Conservation (phyloP, 2,888 invertebrate genomes). For the Stenodema calcarata region DNA sequence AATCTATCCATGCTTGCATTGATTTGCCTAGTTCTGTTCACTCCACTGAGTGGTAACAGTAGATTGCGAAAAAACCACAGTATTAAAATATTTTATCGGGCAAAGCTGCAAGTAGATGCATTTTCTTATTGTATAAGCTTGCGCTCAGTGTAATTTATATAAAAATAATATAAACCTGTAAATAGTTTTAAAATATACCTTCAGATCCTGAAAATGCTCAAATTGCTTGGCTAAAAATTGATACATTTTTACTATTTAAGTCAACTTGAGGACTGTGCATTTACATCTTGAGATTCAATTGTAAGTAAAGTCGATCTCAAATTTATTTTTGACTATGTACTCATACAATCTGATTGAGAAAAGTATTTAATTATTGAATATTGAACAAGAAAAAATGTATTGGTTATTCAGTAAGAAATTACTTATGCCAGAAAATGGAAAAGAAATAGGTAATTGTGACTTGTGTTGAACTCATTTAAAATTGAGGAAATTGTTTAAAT, state of each 20-base stretch:
- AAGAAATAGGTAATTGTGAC: neutral
- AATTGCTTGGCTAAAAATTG: conserved; percentile 55
- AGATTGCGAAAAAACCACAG: neutral
- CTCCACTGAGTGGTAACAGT: neutral
- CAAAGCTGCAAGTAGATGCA: conserved; percentile 34
- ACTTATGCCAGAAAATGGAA: neutral
- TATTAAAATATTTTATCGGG: neutral
- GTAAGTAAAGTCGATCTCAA: conserved; percentile 40
- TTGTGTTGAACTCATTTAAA: neutral
- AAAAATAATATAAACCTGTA: conserved; percentile 36
- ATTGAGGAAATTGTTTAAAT: conserved; percentile 29
- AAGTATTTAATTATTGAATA: neutral
- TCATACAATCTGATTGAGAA: conserved; percentile 8
- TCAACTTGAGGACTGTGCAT: conserved; percentile 53
- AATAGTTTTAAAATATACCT: conserved; percentile 47
- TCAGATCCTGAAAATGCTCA: conserved; percentile 55
- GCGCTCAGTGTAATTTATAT: conserved; percentile 47
- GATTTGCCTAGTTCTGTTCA: conserved; percentile 10
- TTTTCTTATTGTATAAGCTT: conserved; percentile 44
- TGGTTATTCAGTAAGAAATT: neutral
- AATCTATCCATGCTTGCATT: conserved; percentile 46
- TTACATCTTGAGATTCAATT: conserved; percentile 47
- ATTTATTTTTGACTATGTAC: conserved; percentile 44
- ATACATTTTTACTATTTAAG: conserved; percentile 47
- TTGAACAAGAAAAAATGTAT: conserved; percentile 8